Evolutionary conservation across 2,888 invertebrate species (phyloP).

Genomic region (Epiblema foenella): DNA sequence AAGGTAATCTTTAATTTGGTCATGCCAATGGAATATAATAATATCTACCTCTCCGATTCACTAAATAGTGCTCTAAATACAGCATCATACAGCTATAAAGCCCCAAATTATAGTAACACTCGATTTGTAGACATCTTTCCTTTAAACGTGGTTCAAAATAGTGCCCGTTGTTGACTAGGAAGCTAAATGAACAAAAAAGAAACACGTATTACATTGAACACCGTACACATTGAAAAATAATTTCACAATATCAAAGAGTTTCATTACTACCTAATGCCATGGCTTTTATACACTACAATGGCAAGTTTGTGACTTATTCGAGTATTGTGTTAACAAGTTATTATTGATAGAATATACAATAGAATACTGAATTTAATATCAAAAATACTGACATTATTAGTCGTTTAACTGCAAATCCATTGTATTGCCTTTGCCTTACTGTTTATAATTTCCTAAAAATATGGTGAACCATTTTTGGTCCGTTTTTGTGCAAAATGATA

Average conservation of each 20-base stretch:
- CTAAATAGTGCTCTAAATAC: no score
- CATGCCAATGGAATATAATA: background rate
- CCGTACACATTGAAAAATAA: slow-evolving; percentile 17
- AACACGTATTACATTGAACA: background rate
- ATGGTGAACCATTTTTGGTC: background rate
- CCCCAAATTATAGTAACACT: background rate
- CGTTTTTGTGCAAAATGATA: background rate
- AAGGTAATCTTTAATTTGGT: background rate
- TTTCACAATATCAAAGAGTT: slow-evolving; percentile 38
- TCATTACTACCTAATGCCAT: slow-evolving; percentile 29
- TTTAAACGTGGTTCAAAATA: background rate
- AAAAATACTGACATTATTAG: slow-evolving; percentile 37
- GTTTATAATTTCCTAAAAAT: slow-evolving; percentile 24
- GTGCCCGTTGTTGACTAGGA: slow-evolving; percentile 11
- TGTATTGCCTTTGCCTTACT: slow-evolving; percentile 4
- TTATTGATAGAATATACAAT: background rate
- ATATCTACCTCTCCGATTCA: background rate
- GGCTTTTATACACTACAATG: slow-evolving; percentile 24
- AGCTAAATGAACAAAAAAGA: background rate
- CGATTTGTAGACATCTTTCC: background rate
- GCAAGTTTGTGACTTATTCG: slow-evolving; percentile 27
- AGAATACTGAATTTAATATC: slow-evolving; percentile 33
- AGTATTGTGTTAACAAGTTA: background rate
- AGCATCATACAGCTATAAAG: no score
- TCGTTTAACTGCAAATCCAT: slow-evolving; percentile 17